A percentile compares a stretch with the other conserved stretches of the same genome.
phyloP scores from a whole-genome alignment of 1,140 invertebrate genomes.

The Rhynchophorus ferrugineus region DNA sequence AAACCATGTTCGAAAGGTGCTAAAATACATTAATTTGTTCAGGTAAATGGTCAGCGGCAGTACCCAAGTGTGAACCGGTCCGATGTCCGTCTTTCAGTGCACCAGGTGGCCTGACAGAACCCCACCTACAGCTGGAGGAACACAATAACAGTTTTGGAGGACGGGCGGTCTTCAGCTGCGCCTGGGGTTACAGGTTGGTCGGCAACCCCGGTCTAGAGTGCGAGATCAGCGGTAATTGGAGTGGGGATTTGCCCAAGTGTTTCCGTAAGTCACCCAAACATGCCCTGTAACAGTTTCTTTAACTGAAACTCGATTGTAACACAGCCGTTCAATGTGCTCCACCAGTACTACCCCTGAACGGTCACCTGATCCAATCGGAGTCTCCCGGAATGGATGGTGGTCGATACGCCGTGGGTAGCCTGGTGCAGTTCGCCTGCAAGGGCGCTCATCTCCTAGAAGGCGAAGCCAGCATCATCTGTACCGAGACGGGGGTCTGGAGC shows the following conservation, averaged over 20 bases:
- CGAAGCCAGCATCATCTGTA: constrained; percentile 73
- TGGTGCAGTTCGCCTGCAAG: constrained; percentile 70
- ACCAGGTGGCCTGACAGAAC: constrained; percentile 45
- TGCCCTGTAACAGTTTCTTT: too few species aligned
- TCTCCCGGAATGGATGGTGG: constrained; percentile 43
- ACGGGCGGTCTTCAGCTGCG: constrained; percentile 70
- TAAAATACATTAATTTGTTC: constrained; percentile 8
- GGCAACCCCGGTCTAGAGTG: constrained; percentile 69
- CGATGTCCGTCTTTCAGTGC: constrained; percentile 58
- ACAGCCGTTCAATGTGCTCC: constrained; percentile 72
- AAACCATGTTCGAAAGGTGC: not conserved
- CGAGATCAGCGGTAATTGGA: constrained; percentile 69
- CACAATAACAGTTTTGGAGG: constrained; percentile 59
- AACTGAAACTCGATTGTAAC: constrained; percentile 26
- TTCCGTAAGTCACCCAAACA: constrained; percentile 52
- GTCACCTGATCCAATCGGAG: constrained; percentile 53
- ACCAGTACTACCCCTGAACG: constrained; percentile 63
- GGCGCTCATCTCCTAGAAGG: constrained; percentile 65
- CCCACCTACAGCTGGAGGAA: constrained; percentile 49
- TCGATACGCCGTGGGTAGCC: constrained; percentile 63
- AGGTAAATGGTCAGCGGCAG: constrained; percentile 68
- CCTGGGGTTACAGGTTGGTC: constrained; percentile 69
- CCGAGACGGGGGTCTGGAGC: constrained; percentile 79
- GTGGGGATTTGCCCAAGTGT: constrained; percentile 64
- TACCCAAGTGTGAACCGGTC: constrained; percentile 66